Evolutionary conservation across 1,140 invertebrate species (phyloP), one percentile per base, ranked within the genome.

Genomic region (Nephotettix cincticeps): DNA sequence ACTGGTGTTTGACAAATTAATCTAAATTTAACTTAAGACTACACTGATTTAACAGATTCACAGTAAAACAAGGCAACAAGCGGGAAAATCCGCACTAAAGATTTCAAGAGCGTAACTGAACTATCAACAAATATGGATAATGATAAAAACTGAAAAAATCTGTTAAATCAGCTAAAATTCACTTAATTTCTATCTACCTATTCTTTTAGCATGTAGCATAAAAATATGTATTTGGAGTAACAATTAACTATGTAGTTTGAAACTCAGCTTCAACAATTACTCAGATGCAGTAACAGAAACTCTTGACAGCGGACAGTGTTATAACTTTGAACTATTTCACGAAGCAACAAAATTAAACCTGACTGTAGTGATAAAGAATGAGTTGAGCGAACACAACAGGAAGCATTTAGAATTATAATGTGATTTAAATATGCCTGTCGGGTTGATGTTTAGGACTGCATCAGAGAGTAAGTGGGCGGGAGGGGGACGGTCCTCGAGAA

Each of bases 1-100:
- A 70, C 51, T 70, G 68, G 30, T 70, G 68, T 70, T 70, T 70
- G 58, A 43, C 36, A 70, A 63, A 56, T 61, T 51, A 68, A 27
- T 1, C 32, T 47, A 43, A 21, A 65, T 25, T 45, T 47, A 17
- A 47, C 23, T 23, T 45, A 23, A 51, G 51, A 13, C n/a, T 51
- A 28, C 45, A 68, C 43, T 54, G 43, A 45, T 51, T 45, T 51
- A 51, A 68, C 43, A 68, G 29, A 47, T 68, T 68, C 43, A n/a
- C 23, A 66, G 43, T 32, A 32, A 6, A 14, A 36, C 4, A 36
- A 14, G 32, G n/a, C 40, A n/a, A n/a, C n/a, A n/a, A n/a, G n/a
- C n/a, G n/a, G n/a, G n/a, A n/a, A n/a, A n/a, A n/a, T n/a, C n/a
- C n/a, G n/a, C n/a, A n/a, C n/a, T n/a, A n/a, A n/a, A n/a, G n/a